Evolutionary conservation across 2,888 invertebrate species (phyloP).

Genomic region (Portevinia maculata): DNA sequence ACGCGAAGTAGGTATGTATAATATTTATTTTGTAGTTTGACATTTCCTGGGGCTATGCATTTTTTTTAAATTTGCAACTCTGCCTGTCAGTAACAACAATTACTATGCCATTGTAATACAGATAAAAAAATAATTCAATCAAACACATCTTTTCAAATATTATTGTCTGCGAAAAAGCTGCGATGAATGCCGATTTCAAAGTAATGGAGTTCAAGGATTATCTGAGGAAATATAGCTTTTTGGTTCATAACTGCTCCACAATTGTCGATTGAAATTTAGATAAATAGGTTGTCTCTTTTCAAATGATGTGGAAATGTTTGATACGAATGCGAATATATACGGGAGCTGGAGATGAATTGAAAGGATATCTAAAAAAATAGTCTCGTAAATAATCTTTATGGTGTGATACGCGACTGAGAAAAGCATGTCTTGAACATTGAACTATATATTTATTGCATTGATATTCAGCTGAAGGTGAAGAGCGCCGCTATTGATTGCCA

Average conservation of each 20-base stretch:
- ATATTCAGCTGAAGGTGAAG: background rate
- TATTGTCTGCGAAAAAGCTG: conserved; percentile 23
- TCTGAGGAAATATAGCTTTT: conserved; percentile 18
- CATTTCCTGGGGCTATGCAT: no score
- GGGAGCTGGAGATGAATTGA: conserved; percentile 32
- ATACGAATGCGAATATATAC: conserved; percentile 5
- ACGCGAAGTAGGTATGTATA: no score
- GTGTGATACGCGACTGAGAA: conserved; percentile 3
- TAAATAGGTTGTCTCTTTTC: conserved; percentile 23
- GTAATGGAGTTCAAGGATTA: conserved; percentile 7
- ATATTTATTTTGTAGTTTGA: no score
- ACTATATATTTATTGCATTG: conserved; percentile 28
- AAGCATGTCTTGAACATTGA: conserved; percentile 32
- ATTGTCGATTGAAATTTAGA: conserved; percentile 46
- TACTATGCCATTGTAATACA: background rate
- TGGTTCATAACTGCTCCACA: conserved; percentile 30
- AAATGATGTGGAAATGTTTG: conserved; percentile 62
- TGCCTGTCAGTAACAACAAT: background rate
- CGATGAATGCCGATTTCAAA: background rate
- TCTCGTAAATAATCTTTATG: conserved; percentile 57
- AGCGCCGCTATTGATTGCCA: background rate
- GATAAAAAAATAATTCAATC: background rate
- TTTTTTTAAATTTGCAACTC: no score
- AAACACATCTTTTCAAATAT: conserved; percentile 16
- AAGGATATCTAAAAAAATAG: conserved; percentile 40